These are phyloP conservation scores for Zygaena filipendulae DNA, from an alignment of 2,888 invertebrate species.

Conservation along the genomic window DNA sequence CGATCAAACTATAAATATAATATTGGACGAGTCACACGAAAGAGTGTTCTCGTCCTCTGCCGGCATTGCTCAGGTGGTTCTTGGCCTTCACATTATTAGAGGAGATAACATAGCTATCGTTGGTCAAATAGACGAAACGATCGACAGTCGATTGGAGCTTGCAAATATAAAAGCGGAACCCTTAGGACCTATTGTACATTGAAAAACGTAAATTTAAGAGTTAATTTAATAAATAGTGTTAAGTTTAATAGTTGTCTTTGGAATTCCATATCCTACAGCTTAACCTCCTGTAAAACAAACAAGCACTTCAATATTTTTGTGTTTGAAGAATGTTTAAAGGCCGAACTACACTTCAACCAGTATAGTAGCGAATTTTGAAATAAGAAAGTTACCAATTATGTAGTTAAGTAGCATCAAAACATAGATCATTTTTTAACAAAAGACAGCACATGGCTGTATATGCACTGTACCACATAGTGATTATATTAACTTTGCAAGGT, in stretches of 20 bases:
- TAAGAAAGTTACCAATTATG: too few species aligned
- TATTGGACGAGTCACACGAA: slow-evolving; percentile 98
- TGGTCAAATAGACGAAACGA: slow-evolving; percentile 85
- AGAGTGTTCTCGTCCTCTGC: slow-evolving; percentile 93
- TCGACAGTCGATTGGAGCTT: slow-evolving; percentile 84
- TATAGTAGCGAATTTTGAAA: too few species aligned
- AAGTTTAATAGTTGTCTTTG: slow-evolving; percentile 10
- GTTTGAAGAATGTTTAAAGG: too few species aligned
- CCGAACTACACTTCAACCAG: too few species aligned
- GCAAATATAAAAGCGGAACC: slow-evolving; percentile 86
- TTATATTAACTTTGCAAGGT: too few species aligned
- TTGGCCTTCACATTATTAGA: slow-evolving; percentile 97
- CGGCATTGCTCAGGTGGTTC: slow-evolving; percentile 87
- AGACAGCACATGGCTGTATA: too few species aligned
- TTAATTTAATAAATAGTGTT: slow-evolving; percentile 29
- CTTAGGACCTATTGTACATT: slow-evolving; percentile 83
- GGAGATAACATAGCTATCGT: slow-evolving; percentile 97
- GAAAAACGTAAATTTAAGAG: slow-evolving; percentile 17
- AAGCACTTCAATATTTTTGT: too few species aligned
- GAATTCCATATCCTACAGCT: too few species aligned
- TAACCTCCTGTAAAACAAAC: too few species aligned
- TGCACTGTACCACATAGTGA: too few species aligned
- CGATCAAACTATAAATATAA: slow-evolving; percentile 99
- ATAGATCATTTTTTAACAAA: too few species aligned
- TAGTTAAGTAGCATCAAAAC: too few species aligned